Conservation (phyloP, 2,888 invertebrate genomes). For the Drosophila prolongata region DNA sequence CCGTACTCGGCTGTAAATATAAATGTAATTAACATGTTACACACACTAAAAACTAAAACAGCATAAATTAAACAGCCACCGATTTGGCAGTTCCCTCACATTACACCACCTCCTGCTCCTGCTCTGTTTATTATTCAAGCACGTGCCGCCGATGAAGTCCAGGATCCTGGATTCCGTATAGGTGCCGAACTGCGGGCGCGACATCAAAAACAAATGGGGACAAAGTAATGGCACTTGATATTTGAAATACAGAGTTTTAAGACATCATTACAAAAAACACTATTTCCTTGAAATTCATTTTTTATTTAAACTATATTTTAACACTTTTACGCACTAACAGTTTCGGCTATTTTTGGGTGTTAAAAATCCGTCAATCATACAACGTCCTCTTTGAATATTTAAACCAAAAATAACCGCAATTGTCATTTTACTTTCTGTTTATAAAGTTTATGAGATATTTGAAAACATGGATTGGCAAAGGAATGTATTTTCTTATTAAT, state of each 20-base stretch:
- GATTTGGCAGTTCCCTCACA: conserved; percentile 53
- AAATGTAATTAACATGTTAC: conserved; percentile 71
- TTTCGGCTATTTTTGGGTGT: not conserved
- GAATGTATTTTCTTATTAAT: not conserved
- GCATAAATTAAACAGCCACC: conserved; percentile 70
- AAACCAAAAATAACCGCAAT: too few relatives aligned
- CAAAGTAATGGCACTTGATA: conserved; percentile 10
- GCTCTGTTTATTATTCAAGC: conserved; percentile 75
- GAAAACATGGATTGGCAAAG: too few relatives aligned
- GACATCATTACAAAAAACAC: not conserved
- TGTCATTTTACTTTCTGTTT: too few relatives aligned
- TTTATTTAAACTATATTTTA: not conserved
- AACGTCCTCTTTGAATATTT: too few relatives aligned
- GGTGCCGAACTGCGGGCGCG: conserved; percentile 51
- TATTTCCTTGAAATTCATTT: not conserved
- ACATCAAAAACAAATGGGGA: not conserved
- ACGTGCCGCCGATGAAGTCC: conserved; percentile 58
- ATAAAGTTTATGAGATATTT: too few relatives aligned
- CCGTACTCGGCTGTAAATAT: conserved; percentile 57
- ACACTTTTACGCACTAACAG: not conserved
- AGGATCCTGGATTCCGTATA: conserved; percentile 21
- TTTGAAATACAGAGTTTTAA: not conserved
- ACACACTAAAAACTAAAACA: conserved; percentile 57
- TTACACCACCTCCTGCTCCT: conserved; percentile 22
- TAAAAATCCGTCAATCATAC: not conserved